Percentiles rank a stretch among this genome's conserved stretches.
These are phyloP conservation scores for Pelodytes ibericus DNA, from an alignment of 2,797 vertebrate genomes.

Conservation along the genomic window DNA sequence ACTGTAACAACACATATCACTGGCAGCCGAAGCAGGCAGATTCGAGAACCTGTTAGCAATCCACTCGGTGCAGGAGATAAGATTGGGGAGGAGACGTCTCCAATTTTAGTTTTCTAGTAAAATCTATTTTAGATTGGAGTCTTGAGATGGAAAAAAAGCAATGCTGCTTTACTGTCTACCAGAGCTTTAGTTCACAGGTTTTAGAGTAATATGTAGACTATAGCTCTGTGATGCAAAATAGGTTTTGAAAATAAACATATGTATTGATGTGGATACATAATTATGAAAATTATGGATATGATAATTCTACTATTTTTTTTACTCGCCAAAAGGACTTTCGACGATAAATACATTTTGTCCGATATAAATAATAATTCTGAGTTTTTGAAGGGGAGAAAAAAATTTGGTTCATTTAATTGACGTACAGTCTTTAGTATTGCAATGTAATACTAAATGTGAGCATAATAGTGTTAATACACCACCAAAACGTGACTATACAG, in stretches of 20 bases:
- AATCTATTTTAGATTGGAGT: background rate
- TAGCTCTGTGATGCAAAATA: background rate
- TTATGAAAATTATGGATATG: no score
- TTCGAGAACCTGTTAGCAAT: constrained; percentile 23
- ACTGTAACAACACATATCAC: constrained; percentile 21
- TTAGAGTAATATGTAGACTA: background rate
- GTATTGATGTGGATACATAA: no score
- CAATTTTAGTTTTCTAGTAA: constrained; percentile 6
- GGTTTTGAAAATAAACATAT: background rate
- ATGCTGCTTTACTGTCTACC: background rate
- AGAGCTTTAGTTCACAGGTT: background rate
- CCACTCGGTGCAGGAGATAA: constrained; percentile 17
- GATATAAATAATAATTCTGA: no score
- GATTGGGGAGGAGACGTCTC: background rate
- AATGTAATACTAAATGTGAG: no score
- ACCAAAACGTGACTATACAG: no score
- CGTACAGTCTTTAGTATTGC: no score
- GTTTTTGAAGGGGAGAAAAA: no score
- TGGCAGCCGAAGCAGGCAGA: constrained; percentile 22
- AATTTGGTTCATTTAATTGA: no score
- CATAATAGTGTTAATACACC: no score
- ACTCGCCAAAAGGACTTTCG: no score
- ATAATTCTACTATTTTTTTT: no score
- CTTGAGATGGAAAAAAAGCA: background rate
- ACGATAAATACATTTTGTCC: no score